Conservation (phyloP, 2,797 vertebrate species). For the Okamejei kenojei region DNA sequence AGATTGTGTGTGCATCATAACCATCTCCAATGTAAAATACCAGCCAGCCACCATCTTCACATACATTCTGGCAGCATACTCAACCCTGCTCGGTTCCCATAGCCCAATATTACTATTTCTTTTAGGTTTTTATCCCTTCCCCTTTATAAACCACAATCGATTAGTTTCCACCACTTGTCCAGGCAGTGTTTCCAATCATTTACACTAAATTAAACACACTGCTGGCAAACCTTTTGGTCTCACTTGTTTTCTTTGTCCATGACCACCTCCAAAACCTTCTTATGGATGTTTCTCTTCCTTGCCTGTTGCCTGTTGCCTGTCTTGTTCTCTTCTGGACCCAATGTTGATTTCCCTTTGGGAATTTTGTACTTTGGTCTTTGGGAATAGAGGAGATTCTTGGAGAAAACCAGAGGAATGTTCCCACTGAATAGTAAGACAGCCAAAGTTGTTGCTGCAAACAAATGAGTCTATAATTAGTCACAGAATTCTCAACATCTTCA, state of each 20-base stretch:
- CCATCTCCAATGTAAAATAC: not conserved
- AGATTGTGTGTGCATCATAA: not conserved
- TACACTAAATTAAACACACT: not conserved
- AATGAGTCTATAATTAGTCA: not conserved
- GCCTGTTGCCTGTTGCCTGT: not conserved
- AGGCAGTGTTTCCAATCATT: not conserved
- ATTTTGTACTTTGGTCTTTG: slow-evolving; percentile 69
- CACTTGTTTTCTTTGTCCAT: not conserved
- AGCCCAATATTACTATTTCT: not conserved
- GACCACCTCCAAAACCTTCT: not conserved
- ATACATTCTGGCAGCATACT: not conserved
- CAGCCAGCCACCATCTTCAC: no score
- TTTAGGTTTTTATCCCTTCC: not conserved
- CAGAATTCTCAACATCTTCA: not conserved
- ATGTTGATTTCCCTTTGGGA: slow-evolving; percentile 55
- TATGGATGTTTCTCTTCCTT: not conserved
- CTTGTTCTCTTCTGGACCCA: not conserved
- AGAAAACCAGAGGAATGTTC: slow-evolving; percentile 75
- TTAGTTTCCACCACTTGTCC: not conserved
- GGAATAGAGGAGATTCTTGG: slow-evolving; percentile 72
- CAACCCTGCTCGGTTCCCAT: not conserved
- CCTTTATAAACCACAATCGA: not conserved
- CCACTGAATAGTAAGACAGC: slow-evolving; percentile 73
- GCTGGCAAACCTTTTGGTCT: not conserved
- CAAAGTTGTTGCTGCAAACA: slow-evolving; percentile 69